Evolutionary conservation across 2,113 vertebrate genomes (phyloP).

Genomic region (Sitta europaea): DNA sequence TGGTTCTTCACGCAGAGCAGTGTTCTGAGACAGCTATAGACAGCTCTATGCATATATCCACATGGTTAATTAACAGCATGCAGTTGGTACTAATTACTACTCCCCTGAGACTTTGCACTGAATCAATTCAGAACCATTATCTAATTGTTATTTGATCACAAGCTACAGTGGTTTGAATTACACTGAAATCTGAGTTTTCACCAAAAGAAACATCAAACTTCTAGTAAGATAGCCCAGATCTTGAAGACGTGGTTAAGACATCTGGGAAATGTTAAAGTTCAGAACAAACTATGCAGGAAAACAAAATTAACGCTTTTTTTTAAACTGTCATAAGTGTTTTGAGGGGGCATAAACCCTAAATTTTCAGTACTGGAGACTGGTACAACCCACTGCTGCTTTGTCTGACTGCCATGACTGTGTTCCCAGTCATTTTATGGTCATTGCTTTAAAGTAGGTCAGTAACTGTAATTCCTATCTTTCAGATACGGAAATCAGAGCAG

Average conservation of each 20-base stretch:
- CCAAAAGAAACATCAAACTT: background rate
- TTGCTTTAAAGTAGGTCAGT: constrained; percentile 1
- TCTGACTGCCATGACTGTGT: background rate
- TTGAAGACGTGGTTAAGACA: background rate
- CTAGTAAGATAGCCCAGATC: background rate
- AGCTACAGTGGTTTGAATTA: background rate
- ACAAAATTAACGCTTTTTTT: background rate
- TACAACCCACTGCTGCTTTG: background rate
- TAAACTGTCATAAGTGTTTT: background rate
- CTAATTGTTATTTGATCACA: background rate
- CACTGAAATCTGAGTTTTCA: background rate
- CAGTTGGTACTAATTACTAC: background rate
- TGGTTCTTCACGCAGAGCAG: background rate
- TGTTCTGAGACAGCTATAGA: background rate
- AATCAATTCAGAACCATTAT: background rate
- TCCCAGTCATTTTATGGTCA: background rate
- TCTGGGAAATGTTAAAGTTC: background rate
- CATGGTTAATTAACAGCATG: background rate
- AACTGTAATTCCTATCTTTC: background rate
- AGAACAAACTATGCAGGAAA: background rate
- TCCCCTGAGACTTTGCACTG: background rate
- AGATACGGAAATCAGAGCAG: background rate
- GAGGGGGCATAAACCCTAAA: background rate
- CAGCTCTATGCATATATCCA: background rate
- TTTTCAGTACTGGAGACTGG: background rate